Percentiles rank a stretch among this genome's conserved stretches.
Conservation (phyloP, 2,113 vertebrate genomes). For the Alligator mississippiensis region DNA sequence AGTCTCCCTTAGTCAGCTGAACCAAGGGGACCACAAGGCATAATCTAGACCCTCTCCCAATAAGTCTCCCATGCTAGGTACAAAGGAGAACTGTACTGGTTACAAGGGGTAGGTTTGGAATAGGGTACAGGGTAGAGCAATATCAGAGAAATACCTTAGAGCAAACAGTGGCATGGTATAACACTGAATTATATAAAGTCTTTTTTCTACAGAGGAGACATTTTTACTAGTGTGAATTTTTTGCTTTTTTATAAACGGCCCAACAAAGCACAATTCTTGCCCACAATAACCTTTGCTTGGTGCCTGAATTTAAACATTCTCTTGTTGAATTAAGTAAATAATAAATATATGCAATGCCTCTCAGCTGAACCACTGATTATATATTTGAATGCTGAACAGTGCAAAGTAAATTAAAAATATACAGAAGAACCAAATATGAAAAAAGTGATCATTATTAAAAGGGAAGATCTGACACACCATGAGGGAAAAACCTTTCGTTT, state of each 20-base stretch:
- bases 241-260: background rate
- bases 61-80: no score
- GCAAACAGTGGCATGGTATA: no score
- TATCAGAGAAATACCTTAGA: no score
- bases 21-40: no score
- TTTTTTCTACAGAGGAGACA: background rate
- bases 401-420: constrained; percentile 28
- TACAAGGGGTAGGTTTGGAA: no score
- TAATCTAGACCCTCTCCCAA: no score
- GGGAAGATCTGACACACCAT: background rate
- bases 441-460: background rate
- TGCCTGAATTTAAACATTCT: background rate
- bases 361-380: background rate
- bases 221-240: background rate
- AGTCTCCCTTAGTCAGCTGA: no score
- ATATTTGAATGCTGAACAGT: background rate
- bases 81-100: no score
- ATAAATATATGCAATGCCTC: constrained; percentile 5
- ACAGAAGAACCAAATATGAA: background rate
- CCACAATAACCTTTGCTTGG: background rate
- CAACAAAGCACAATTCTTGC: background rate
- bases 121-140: no score
- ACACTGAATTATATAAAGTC: no score
- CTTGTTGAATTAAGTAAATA: constrained; percentile 20
- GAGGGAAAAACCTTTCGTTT: background rate